Percentiles rank a stretch among this genome's conserved stretches.
Evolutionary conservation across 2,797 vertebrate genomes (phyloP).

Genomic region (Malacoctenus gilli): DNA sequence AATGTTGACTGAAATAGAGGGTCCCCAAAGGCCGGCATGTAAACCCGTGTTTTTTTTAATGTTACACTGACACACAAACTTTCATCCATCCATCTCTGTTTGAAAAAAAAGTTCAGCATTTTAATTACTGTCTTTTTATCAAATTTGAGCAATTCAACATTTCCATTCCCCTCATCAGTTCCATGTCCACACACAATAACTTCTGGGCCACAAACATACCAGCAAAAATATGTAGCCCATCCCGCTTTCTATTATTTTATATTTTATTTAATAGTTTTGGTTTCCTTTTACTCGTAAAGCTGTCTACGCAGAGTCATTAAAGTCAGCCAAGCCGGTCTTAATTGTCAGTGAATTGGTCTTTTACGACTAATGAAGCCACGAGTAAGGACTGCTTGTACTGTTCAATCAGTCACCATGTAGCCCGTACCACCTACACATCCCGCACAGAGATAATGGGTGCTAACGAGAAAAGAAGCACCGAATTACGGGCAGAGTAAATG

Average conservation of each 20-base stretch:
- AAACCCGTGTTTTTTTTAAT: too few relatives aligned
- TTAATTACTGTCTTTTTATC: too few relatives aligned
- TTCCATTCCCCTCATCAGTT: constrained; percentile 1
- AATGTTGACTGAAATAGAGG: too few relatives aligned
- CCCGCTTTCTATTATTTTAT: constrained; percentile 26
- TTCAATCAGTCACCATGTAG: constrained; percentile 75
- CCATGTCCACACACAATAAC: constrained; percentile 8
- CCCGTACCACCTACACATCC: constrained; percentile 67
- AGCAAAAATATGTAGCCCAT: constrained; percentile 5
- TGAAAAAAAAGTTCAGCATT: too few relatives aligned
- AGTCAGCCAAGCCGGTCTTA: constrained; percentile 69
- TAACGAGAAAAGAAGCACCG: constrained; percentile 13
- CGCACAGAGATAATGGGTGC: constrained; percentile 34
- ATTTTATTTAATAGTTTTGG: constrained; percentile 46
- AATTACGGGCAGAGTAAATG: constrained; percentile 18
- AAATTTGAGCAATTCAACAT: too few relatives aligned
- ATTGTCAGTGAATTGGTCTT: constrained; percentile 76
- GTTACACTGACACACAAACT: too few relatives aligned
- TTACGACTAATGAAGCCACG: constrained; percentile 79
- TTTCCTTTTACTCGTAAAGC: constrained; percentile 61
- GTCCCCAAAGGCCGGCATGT: too few relatives aligned
- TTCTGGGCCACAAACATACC: background rate
- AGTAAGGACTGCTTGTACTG: constrained; percentile 65
- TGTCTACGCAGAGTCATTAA: constrained; percentile 56
- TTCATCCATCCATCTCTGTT: too few relatives aligned